Evolutionary conservation across 2,888 invertebrate species (phyloP).

Genomic region (Acrobasis suavella): DNA sequence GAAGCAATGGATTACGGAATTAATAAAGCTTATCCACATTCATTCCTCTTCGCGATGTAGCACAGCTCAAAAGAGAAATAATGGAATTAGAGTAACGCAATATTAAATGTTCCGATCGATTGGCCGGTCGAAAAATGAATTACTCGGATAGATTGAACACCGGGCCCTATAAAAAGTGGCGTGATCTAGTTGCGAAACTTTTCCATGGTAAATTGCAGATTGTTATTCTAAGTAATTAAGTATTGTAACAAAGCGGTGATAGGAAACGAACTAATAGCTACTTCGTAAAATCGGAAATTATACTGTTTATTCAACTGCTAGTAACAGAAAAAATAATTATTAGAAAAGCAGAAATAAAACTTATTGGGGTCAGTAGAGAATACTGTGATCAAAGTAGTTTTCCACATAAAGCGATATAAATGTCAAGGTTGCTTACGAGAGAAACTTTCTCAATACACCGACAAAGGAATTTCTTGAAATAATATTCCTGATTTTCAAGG

Average conservation of each 20-base stretch:
- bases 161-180: slow-evolving; percentile 26
- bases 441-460: background rate
- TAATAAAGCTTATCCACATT: slow-evolving; percentile 12
- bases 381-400: slow-evolving; percentile 4
- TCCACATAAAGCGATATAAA: slow-evolving; percentile 1
- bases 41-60: slow-evolving; percentile 24
- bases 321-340: background rate
- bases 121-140: slow-evolving; percentile 46
- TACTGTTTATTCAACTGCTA: background rate
- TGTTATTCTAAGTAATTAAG: slow-evolving; percentile 2
- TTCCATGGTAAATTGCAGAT: slow-evolving; percentile 14
- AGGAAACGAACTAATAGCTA: background rate
- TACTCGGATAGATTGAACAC: slow-evolving; percentile 42
- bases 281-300: background rate
- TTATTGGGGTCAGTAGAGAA: slow-evolving; percentile 9
- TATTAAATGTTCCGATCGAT: slow-evolving; percentile 49
- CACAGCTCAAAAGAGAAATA: slow-evolving; percentile 36
- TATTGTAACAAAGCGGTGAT: slow-evolving; percentile 18
- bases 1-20: slow-evolving; percentile 12
- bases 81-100: slow-evolving; percentile 48
- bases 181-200: slow-evolving; percentile 25
- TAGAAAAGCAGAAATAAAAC: slow-evolving; percentile 1
- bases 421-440: slow-evolving; percentile 4
- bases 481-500: slow-evolving; percentile 12
- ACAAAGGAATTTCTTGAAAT: slow-evolving; percentile 9